phyloP scores from a whole-genome alignment of 2,113 vertebrate genomes.

The Camelus dromedarius region DNA sequence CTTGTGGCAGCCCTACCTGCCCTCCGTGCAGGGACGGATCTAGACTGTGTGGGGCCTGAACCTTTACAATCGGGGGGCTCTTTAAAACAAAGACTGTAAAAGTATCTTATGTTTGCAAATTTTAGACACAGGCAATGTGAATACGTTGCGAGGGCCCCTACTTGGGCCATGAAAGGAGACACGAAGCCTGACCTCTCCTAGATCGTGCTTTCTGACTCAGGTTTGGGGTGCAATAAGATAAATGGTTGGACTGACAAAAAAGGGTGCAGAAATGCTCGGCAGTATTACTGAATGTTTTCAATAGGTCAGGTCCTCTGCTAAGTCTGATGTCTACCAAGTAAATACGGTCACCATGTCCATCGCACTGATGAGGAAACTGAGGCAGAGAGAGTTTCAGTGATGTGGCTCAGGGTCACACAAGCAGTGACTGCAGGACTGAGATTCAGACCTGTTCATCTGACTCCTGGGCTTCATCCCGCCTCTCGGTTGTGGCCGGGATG shows the following conservation, averaged over 20 bases:
- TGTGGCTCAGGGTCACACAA: neutral
- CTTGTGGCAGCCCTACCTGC: too few relatives aligned
- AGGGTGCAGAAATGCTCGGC: neutral
- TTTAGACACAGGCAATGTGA: neutral
- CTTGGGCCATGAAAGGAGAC: neutral
- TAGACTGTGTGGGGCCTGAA: neutral
- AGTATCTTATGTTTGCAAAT: neutral
- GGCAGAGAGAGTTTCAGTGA: neutral
- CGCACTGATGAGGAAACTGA: neutral
- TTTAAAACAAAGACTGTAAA: neutral
- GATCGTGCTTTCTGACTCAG: neutral
- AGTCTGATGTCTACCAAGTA: neutral
- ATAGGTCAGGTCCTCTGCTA: neutral
- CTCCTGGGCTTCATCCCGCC: neutral
- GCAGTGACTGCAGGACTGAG: neutral
- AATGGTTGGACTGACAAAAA: neutral
- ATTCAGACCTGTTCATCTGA: neutral
- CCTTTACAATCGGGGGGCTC: neutral
- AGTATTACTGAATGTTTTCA: neutral
- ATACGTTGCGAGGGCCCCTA: neutral
- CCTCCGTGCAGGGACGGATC: neutral
- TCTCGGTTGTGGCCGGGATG: neutral
- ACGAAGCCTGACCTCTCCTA: neutral
- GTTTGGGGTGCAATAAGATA: neutral
- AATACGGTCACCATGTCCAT: neutral